Conservation (phyloP, 2,888 invertebrate species). For the Protophormia terraenovae region DNA sequence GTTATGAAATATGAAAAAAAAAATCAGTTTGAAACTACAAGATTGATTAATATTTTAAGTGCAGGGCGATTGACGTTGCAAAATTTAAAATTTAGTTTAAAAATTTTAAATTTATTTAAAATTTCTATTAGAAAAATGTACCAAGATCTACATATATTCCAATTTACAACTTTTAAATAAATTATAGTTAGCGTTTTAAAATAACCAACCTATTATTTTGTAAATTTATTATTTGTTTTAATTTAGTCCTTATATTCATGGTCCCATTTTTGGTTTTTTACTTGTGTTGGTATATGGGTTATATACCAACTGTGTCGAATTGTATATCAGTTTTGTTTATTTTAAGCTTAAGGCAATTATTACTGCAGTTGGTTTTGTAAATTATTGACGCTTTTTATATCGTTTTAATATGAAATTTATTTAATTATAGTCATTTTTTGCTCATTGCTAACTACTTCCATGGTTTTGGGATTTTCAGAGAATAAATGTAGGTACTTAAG, state of each 20-base stretch:
- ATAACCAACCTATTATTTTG: neutral
- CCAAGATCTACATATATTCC: no score
- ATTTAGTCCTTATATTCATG: no score
- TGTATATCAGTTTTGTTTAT: neutral
- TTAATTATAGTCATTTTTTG: conserved; percentile 48
- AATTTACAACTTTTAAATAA: no score
- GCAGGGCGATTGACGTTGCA: no score
- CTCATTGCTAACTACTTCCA: neutral
- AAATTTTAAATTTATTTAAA: no score
- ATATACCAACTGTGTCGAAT: neutral
- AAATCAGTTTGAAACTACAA: neutral
- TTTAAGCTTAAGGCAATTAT: conserved; percentile 55
- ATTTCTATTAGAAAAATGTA: no score
- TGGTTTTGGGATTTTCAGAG: neutral
- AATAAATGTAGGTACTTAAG: no score
- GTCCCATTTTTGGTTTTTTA: neutral
- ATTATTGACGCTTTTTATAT: conserved; percentile 60
- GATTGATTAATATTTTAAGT: conserved; percentile 39
- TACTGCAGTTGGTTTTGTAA: conserved; percentile 62
- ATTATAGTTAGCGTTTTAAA: neutral
- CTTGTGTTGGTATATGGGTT: neutral
- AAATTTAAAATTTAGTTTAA: no score
- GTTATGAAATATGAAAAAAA: neutral
- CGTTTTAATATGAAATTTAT: conserved; percentile 59
- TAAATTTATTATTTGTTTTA: neutral